Conservation (phyloP, 2,797 vertebrate genomes). For the Microhierax caerulescens region DNA sequence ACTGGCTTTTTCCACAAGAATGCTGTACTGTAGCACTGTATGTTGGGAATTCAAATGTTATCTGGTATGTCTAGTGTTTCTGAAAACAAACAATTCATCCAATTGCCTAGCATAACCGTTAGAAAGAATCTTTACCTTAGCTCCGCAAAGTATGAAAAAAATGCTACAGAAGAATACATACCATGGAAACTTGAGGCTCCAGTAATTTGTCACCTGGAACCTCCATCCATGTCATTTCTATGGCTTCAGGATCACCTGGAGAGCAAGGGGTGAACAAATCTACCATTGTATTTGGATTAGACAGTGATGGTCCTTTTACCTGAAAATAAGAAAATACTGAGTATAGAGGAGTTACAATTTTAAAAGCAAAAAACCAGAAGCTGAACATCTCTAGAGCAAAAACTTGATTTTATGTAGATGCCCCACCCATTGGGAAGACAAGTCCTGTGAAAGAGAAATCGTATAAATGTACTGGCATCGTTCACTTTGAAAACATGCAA, state of each 20-base stretch:
- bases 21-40: neutral
- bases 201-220: constrained; percentile 92
- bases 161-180: constrained; percentile 64
- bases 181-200: constrained; percentile 92
- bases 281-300: constrained; percentile 78
- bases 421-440: neutral
- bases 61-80: neutral
- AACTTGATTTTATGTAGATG: neutral
- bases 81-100: neutral
- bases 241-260: constrained; percentile 88
- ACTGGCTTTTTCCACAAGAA: neutral
- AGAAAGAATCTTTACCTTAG: neutral
- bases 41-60: neutral
- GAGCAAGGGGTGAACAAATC: constrained; percentile 94
- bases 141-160: neutral
- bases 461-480: neutral
- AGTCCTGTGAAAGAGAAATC: neutral
- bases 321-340: constrained; percentile 44
- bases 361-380: neutral
- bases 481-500: neutral
- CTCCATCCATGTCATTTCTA: constrained; percentile 97
- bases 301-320: constrained; percentile 86
- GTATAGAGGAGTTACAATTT: neutral
- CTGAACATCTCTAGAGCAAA: neutral
- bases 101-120: neutral